A percentile compares a stretch with the other conserved stretches of the same genome.
Conservation (phyloP, 2,113 vertebrate genomes). For the Nymphicus hollandicus region DNA sequence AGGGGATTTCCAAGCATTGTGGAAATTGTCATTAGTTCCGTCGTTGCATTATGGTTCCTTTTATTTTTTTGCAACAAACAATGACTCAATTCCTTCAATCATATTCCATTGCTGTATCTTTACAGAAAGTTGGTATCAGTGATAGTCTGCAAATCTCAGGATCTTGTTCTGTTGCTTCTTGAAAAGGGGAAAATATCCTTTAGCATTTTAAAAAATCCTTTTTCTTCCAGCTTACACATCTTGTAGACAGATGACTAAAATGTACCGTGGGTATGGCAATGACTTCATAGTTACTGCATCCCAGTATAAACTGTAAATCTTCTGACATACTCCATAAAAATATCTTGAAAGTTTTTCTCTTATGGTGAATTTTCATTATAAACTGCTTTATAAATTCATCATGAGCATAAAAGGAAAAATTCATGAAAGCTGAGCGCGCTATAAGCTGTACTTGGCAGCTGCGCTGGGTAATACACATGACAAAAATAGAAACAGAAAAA, state of each 20-base stretch:
- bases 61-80: background rate
- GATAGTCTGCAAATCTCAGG: background rate
- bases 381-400: background rate
- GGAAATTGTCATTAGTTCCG: background rate
- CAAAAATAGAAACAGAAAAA: conserved; percentile 29
- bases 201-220: background rate
- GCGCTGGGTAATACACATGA: background rate
- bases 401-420: conserved; percentile 19
- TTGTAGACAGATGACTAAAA: conserved; percentile 22
- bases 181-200: background rate
- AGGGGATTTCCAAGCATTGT: background rate
- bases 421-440: background rate
- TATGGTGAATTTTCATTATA: background rate
- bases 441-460: conserved; percentile 7
- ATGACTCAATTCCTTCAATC: background rate
- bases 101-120: background rate
- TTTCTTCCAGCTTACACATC: background rate
- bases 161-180: background rate
- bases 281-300: conserved; percentile 11
- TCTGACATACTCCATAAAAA: conserved; percentile 12
- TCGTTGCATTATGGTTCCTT: background rate
- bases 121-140: background rate
- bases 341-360: conserved; percentile 13
- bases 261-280: background rate
- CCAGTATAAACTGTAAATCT: conserved; percentile 14